Percentiles rank a stretch among this genome's conserved stretches.
phyloP scores from a whole-genome alignment of 2,797 vertebrate genomes.

The Helarctos malayanus region DNA sequence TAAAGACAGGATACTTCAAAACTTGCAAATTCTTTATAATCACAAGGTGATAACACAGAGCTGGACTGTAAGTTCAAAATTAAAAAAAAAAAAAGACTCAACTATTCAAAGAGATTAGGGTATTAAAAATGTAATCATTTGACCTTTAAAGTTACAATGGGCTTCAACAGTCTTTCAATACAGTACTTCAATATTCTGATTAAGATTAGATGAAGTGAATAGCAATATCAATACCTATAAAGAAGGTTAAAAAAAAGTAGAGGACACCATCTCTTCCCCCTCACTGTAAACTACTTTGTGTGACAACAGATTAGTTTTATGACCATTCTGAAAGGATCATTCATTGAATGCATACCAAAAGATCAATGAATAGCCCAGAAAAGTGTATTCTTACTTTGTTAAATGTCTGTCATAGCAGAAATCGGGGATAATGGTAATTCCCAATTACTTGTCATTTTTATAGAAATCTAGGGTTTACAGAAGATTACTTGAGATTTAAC shows the following conservation, averaged over 20 bases:
- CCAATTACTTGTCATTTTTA: conserved; percentile 51
- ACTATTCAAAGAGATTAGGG: not conserved
- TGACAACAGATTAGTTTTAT: not conserved
- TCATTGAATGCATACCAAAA: not conserved
- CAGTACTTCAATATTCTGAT: not conserved
- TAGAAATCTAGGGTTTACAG: not conserved
- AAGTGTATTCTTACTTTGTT: conserved; percentile 23
- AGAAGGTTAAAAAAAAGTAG: not conserved
- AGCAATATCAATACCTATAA: not conserved
- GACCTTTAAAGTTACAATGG: not conserved
- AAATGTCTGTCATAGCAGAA: conserved; percentile 19
- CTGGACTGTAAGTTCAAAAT: not conserved
- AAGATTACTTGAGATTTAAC: conserved; percentile 59
- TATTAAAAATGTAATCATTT: not conserved
- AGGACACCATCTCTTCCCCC: not conserved
- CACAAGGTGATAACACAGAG: not conserved
- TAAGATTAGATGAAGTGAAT: not conserved
- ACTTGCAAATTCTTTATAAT: not conserved
- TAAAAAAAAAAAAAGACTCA: not conserved
- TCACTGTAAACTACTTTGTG: not conserved
- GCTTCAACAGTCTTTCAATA: not conserved
- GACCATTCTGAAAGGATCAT: not conserved
- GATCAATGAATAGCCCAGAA: not conserved
- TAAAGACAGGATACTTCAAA: not conserved
- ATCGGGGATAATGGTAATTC: conserved; percentile 37